Conservation (phyloP, 2,113 vertebrate species). For the Myocastor coypus region DNA sequence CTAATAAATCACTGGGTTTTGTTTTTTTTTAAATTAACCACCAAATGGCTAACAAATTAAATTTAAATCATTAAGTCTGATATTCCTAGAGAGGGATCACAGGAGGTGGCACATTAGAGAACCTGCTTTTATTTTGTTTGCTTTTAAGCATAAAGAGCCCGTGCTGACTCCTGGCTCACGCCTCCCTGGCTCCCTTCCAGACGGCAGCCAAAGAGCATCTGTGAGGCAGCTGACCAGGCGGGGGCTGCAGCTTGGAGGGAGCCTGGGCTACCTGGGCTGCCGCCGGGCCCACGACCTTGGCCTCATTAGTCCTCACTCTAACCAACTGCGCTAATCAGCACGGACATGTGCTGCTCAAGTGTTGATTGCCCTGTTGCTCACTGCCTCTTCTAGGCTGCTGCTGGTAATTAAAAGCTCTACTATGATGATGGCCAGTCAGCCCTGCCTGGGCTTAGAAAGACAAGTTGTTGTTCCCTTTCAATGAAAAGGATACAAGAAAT, state of each 20-base stretch:
- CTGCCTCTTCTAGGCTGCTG: not conserved
- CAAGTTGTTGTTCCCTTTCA: not conserved
- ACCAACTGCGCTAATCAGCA: not conserved
- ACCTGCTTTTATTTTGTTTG: conserved; percentile 74
- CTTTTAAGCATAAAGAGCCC: conserved; percentile 72
- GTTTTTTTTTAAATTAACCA: conserved; percentile 48
- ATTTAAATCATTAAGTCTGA: conserved; percentile 77
- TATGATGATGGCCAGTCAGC: not conserved
- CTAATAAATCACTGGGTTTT: conserved; percentile 71
- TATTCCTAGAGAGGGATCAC: conserved; percentile 71
- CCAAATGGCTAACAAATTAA: conserved; percentile 77
- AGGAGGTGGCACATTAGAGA: conserved; percentile 69
- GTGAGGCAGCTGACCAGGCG: not conserved
- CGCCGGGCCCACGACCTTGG: not conserved
- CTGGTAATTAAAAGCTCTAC: conserved; percentile 39
- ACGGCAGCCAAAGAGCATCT: not conserved
- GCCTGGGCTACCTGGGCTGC: not conserved
- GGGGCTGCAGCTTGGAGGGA: not conserved
- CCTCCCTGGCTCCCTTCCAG: conserved; percentile 63
- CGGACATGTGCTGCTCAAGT: not conserved
- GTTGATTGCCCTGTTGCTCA: not conserved
- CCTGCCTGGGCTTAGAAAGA: not conserved
- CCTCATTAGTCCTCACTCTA: conserved; percentile 40
- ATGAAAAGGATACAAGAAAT: not conserved
- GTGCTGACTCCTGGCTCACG: not conserved